phyloP scores from a whole-genome alignment of 2,797 vertebrate genomes.

The Bradypodion ventrale region DNA sequence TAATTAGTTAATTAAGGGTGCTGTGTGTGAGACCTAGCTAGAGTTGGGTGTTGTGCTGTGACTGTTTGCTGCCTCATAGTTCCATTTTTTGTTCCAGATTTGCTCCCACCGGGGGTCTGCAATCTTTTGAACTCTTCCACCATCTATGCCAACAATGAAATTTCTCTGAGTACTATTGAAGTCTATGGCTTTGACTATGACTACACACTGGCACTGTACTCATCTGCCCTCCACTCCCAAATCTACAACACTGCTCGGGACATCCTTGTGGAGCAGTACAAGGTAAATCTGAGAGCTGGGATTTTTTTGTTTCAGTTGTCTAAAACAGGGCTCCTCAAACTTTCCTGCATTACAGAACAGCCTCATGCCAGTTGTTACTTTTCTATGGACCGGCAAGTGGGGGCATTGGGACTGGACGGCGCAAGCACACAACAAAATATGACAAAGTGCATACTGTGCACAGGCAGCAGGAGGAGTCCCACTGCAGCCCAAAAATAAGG shows the following conservation, averaged over 20 bases:
- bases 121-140: slow-evolving; percentile 80
- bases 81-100: slow-evolving; percentile 60
- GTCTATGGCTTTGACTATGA: slow-evolving; percentile 90
- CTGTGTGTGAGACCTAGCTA: too few relatives aligned
- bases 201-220: slow-evolving; percentile 86
- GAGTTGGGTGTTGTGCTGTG: not conserved
- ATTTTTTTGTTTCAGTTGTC: not conserved
- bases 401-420: too few relatives aligned
- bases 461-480: too few relatives aligned
- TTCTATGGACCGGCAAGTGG: too few relatives aligned
- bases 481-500: too few relatives aligned
- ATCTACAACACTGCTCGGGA: slow-evolving; percentile 82
- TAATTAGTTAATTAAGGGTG: too few relatives aligned
- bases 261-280: slow-evolving; percentile 84
- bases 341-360: too few relatives aligned
- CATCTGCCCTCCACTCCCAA: slow-evolving; percentile 78
- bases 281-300: slow-evolving; percentile 67
- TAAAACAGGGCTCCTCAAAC: too few relatives aligned
- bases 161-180: slow-evolving; percentile 81
- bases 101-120: slow-evolving; percentile 85
- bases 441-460: too few relatives aligned
- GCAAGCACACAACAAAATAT: too few relatives aligned
- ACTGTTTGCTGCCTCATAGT: not conserved
- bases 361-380: too few relatives aligned
- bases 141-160: slow-evolving; percentile 88